Conservation (phyloP, 2,113 vertebrate genomes). For the Theristicus caerulescens region DNA sequence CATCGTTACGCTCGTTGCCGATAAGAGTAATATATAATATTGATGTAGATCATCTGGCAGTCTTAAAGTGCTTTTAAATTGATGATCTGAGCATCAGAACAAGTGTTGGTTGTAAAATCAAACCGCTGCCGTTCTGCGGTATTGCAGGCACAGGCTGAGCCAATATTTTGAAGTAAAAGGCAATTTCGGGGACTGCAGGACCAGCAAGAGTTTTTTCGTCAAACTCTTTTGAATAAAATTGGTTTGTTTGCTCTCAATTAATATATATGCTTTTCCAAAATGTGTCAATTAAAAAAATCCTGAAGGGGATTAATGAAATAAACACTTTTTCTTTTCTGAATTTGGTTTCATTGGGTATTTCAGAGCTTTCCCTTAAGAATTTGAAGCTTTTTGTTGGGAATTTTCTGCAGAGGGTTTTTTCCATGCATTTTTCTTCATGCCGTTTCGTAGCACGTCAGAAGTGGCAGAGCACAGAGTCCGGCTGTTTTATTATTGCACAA, state of each 20-base stretch:
- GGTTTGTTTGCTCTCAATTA: not conserved
- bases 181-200: not conserved
- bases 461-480: not conserved
- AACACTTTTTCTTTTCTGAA: not conserved
- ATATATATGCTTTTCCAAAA: not conserved
- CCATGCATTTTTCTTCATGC: accelerated
- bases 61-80: conserved; percentile 5
- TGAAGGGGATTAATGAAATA: not conserved
- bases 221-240: not conserved
- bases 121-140: not conserved
- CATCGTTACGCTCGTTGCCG: accelerated
- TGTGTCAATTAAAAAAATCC: not conserved
- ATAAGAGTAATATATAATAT: not conserved
- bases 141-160: not conserved
- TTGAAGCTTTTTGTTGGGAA: not conserved
- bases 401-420: not conserved
- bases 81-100: not conserved
- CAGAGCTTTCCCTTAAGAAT: not conserved
- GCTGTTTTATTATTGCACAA: not conserved
- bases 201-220: not conserved
- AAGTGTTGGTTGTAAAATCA: not conserved
- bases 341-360: not conserved
- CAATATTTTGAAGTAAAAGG: not conserved
- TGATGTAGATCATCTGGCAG: not conserved
- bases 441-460: not conserved